Evolutionary conservation across 2,888 invertebrate species (phyloP), one percentile per base, ranked within the genome.

Genomic region (Acanthoscelides obtectus): DNA sequence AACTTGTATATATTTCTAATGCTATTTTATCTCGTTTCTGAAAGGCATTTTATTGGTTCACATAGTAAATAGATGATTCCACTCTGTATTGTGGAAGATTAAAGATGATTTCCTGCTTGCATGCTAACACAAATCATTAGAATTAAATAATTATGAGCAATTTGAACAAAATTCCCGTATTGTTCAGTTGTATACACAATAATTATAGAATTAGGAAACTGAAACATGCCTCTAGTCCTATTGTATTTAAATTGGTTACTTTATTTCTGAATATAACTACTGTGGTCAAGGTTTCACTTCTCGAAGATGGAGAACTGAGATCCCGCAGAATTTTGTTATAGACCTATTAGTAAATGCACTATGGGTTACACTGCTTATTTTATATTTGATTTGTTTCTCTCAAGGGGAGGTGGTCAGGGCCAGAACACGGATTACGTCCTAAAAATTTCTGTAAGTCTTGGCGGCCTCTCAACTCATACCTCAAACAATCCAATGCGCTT

Each of bases 91-190:
- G 1, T 1, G 45, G 17, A 12, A 45, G 17, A 45, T 12, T 12
- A 1, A 45, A 45, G 45, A 45, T 12, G 45, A 67, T 67, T 22
- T 22, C 67, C 22, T 67, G 22, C 67, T 69, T 19, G 72, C 72
- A 72, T 72, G 71, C 19, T 45, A 64, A 20, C 69, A 66, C 27
- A 64, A 69, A 67, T 68, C 69, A 72, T 66, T 66, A 22, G 65
- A 72, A 69, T 69, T 66, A 20, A 67, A 67, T 66, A 67, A 72
- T 72, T 69, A 72, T 63, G 22, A 69, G 67, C 69, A 69, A 72
- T 72, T 72, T 69, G 45, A 22, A 69, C 45, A 12, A 63, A 22
- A 67, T 69, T 69, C 66, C 25, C 22, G 72, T 69, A 72, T 66
- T 67, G 72, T 72, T 72, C 69, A 20, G 22, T 67, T 45, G 45